phyloP scores from a whole-genome alignment of 2,113 vertebrate genomes.

The Phrynosoma blainvillii region DNA sequence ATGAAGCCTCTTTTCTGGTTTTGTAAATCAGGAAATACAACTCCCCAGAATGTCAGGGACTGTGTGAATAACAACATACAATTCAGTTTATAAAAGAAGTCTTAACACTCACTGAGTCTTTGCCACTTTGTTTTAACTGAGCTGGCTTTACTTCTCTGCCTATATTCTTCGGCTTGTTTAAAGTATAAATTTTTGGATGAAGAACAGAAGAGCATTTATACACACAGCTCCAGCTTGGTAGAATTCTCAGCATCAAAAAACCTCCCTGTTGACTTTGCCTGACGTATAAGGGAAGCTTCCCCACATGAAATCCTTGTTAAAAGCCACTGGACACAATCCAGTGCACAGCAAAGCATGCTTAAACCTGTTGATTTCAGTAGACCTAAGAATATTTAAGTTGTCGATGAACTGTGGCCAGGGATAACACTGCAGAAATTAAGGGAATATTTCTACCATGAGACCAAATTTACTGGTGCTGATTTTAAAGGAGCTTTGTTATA shows the following conservation, averaged over 20 bases:
- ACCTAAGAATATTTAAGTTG: background rate
- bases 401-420: conserved; percentile 32
- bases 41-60: conserved; percentile 42
- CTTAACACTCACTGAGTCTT: conserved; percentile 14
- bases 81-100: conserved; percentile 16
- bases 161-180: conserved; percentile 51
- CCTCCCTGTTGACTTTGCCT: conserved; percentile 38
- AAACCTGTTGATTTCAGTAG: background rate
- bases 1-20: conserved; percentile 22
- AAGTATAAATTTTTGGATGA: conserved; percentile 24
- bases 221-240: conserved; percentile 47
- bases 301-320: conserved; percentile 59
- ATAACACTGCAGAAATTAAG: conserved; percentile 57
- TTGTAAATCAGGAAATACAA: conserved; percentile 39
- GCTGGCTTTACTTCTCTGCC: conserved; percentile 34
- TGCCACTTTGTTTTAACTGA: conserved; percentile 52
- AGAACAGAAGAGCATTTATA: conserved; percentile 51
- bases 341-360: background rate
- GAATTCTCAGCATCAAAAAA: conserved; percentile 53
- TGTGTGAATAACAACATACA: conserved; percentile 18
- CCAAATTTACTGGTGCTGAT: conserved; percentile 28
- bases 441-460: conserved; percentile 26
- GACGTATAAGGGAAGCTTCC: conserved; percentile 65
- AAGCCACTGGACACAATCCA: conserved; percentile 54
- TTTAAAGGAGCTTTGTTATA: conserved; percentile 4